Conservation (phyloP, 2,113 vertebrate genomes). For the Amphiprion percula region DNA sequence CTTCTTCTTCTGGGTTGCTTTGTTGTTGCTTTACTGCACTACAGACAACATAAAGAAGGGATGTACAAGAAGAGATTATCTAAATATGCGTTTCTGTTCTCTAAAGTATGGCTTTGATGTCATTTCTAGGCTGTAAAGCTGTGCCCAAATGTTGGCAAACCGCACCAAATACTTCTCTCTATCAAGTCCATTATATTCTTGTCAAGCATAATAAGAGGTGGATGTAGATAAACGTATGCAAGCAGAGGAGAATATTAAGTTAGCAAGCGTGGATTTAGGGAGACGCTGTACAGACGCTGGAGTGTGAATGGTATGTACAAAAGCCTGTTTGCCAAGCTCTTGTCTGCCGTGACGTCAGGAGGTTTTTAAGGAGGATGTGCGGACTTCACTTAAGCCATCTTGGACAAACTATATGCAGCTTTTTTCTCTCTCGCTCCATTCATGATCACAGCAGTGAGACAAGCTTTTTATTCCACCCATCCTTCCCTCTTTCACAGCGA, state of each 20-base stretch:
- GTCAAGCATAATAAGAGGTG: constrained; percentile 59
- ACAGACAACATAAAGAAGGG: constrained; percentile 58
- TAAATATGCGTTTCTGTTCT: constrained; percentile 60
- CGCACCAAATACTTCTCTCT: constrained; percentile 54
- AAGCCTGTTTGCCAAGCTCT: constrained; percentile 55
- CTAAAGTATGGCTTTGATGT: constrained; percentile 81
- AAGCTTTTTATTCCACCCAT: constrained; percentile 44
- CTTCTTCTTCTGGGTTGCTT: constrained; percentile 14
- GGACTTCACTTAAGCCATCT: constrained; percentile 53
- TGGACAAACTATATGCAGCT: constrained; percentile 13
- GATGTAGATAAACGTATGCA: constrained; percentile 55
- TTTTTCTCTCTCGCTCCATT: constrained; percentile 28
- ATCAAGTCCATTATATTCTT: constrained; percentile 57
- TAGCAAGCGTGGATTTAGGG: constrained; percentile 49
- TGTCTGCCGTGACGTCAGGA: constrained; percentile 44
- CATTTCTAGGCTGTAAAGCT: constrained; percentile 67
- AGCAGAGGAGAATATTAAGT: constrained; percentile 48
- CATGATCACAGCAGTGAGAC: constrained; percentile 34
- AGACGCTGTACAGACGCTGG: constrained; percentile 48
- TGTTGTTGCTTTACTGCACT: constrained; percentile 27
- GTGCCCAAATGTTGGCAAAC: constrained; percentile 44
- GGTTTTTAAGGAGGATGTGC: constrained; percentile 49
- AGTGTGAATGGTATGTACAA: constrained; percentile 55
- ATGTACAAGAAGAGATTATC: constrained; percentile 58
- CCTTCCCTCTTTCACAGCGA: constrained; percentile 36